These are phyloP conservation scores for Oppia nitens DNA, from an alignment of 1,140 invertebrate genomes.

Conservation along the genomic window DNA sequence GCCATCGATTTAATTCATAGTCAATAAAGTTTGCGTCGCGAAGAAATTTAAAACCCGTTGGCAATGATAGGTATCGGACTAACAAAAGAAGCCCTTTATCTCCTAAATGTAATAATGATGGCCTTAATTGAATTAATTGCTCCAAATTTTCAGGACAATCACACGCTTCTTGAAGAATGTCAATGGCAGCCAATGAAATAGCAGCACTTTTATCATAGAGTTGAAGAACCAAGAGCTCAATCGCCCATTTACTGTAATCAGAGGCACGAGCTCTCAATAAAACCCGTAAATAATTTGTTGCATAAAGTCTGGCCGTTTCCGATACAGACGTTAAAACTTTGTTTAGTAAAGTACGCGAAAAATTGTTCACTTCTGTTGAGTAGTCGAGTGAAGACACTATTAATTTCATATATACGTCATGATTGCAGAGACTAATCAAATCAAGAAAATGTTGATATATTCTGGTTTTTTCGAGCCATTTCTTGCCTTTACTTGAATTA, in stretches of 20 bases:
- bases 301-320: constrained; percentile 62
- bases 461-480: constrained; percentile 49
- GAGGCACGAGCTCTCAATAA: constrained; percentile 51
- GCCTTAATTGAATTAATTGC: constrained; percentile 47
- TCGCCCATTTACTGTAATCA: constrained; percentile 47
- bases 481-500: constrained; percentile 48
- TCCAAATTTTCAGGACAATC: constrained; percentile 56
- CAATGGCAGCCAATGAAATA: constrained; percentile 56
- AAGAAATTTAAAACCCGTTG: constrained; percentile 47
- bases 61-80: constrained; percentile 58
- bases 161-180: constrained; percentile 76
- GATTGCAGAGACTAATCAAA: constrained; percentile 35
- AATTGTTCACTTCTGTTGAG: constrained; percentile 38
- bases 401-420: constrained; percentile 80
- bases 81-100: constrained; percentile 65
- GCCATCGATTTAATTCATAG: constrained; percentile 58
- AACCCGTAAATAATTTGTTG: constrained; percentile 71
- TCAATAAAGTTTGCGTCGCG: constrained; percentile 47
- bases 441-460: constrained; percentile 47
- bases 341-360: constrained; percentile 37
- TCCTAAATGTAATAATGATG: constrained; percentile 54
- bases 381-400: constrained; percentile 79
- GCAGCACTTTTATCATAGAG: constrained; percentile 51
- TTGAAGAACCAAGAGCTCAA: constrained; percentile 59
- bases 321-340: constrained; percentile 31